Conservation (phyloP, 2,113 vertebrate species). For the Dicaeum eximium region DNA sequence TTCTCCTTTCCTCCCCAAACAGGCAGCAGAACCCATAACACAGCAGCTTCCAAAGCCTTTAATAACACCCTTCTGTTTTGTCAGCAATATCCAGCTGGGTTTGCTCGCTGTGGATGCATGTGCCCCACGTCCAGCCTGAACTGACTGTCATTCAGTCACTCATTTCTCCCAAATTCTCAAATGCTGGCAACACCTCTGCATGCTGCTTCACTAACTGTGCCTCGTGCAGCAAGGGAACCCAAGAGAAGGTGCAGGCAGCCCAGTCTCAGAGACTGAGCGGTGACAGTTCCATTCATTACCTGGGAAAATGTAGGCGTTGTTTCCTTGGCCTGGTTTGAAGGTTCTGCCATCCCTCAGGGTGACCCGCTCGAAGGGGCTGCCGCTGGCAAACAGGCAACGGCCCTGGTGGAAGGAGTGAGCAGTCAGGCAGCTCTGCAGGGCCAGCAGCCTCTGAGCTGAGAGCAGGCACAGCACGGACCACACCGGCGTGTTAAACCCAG, state of each 20-base stretch:
- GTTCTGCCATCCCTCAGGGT: constrained; percentile 81
- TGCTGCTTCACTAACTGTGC: background rate
- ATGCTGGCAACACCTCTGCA: fast-evolving
- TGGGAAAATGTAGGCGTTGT: constrained; percentile 97
- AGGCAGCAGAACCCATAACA: fast-evolving
- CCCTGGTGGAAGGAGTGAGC: constrained; percentile 70
- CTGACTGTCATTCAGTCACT: background rate
- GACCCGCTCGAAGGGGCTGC: constrained; percentile 90
- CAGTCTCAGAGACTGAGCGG: background rate
- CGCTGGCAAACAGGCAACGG: constrained; percentile 93
- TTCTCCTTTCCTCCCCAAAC: background rate
- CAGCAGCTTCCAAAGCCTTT: background rate
- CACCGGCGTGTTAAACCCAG: too few relatives aligned
- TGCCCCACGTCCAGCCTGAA: background rate
- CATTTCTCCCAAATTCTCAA: too few relatives aligned
- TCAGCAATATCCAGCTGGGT: background rate
- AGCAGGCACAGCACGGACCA: too few relatives aligned
- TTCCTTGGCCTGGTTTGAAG: constrained; percentile 91
- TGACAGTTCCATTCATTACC: constrained; percentile 61
- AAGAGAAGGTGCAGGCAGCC: background rate
- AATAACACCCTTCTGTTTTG: background rate
- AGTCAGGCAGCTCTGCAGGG: background rate
- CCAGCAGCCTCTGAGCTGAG: background rate
- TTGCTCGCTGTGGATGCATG: background rate
- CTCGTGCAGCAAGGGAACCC: background rate